These are phyloP conservation scores for Oncorhynchus gorbuscha DNA, from an alignment of 2,113 vertebrate species.

Conservation along the genomic window DNA sequence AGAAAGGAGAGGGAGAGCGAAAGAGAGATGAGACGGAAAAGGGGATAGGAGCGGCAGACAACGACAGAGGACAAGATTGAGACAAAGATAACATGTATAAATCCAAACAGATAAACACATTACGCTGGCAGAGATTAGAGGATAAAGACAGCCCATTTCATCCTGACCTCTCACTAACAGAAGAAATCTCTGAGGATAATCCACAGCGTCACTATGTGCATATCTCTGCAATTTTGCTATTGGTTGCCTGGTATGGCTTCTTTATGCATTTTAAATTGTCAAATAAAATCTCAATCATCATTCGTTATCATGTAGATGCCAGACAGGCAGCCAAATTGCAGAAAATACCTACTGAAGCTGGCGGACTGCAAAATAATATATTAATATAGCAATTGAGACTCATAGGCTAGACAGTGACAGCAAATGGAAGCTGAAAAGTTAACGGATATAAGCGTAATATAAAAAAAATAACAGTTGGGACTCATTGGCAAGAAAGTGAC, in stretches of 20 bases:
- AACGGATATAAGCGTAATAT: no score
- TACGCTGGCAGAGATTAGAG: constrained; percentile 40
- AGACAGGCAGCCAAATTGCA: no score
- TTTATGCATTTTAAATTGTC: no score
- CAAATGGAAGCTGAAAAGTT: no score
- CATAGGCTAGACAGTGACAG: not conserved
- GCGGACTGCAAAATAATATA: no score
- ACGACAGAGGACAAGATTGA: constrained; percentile 11
- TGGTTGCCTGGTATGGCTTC: no score
- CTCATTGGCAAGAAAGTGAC: no score
- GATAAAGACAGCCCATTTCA: constrained; percentile 42
- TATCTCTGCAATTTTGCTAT: not conserved
- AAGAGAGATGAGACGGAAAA: not conserved
- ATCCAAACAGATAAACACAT: constrained; percentile 36
- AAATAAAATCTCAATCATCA: no score
- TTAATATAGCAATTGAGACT: constrained; percentile 23
- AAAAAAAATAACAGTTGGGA: no score
- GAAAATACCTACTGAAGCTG: no score
- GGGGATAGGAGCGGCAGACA: not conserved
- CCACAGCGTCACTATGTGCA: constrained; percentile 25
- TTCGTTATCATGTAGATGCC: no score
- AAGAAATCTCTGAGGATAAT: constrained; percentile 15
- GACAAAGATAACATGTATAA: not conserved
- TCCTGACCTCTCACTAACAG: constrained; percentile 30
- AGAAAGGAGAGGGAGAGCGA: not conserved